A percentile compares a stretch with the other conserved stretches of the same genome.
phyloP scores from a whole-genome alignment of 2,113 vertebrate genomes.

The Egretta garzetta region DNA sequence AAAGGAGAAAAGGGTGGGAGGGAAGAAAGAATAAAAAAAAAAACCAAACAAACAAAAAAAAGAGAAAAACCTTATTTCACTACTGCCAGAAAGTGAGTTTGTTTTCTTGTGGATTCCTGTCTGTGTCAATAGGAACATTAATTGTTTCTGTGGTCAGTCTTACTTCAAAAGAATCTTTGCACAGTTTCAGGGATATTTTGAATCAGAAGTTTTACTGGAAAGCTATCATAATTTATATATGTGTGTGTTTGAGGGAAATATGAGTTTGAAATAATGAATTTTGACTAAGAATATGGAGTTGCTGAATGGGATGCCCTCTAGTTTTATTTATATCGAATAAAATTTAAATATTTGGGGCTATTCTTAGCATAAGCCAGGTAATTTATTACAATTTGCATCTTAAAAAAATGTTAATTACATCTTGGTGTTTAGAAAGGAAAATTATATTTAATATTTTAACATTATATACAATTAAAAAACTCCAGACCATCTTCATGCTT shows the following conservation, averaged over 20 bases:
- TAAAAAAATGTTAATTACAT: background rate
- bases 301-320: background rate
- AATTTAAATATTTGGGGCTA: background rate
- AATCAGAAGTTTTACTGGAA: background rate
- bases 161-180: background rate
- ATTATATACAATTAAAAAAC: background rate
- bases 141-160: background rate
- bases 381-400: background rate
- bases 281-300: background rate
- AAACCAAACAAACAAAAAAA: no score
- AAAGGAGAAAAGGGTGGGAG: background rate
- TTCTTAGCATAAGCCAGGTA: background rate
- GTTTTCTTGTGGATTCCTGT: background rate
- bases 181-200: background rate
- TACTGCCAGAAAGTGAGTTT: background rate
- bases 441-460: background rate
- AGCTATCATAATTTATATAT: background rate
- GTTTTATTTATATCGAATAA: background rate
- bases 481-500: background rate
- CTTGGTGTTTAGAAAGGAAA: background rate
- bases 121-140: background rate
- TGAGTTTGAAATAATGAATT: background rate
- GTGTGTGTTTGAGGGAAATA: background rate
- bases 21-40: no score
- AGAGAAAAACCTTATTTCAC: background rate